Conservation (phyloP, 2,797 vertebrate species). For the Pseudochaenichthys georgianus region DNA sequence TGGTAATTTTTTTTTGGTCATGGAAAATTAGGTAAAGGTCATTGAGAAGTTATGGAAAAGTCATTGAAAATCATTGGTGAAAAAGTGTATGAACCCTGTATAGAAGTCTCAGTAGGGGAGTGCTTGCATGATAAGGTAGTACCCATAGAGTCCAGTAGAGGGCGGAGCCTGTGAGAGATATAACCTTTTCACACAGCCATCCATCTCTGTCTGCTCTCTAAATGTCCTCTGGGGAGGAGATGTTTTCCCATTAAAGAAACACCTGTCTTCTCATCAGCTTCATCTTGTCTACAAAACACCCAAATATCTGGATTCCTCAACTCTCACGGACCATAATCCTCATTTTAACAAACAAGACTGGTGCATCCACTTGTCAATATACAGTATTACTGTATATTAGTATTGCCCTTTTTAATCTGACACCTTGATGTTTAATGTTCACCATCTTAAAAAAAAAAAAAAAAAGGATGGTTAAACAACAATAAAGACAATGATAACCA, state of each 20-base stretch:
- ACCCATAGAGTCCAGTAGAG: too few relatives aligned
- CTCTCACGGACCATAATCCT: neutral
- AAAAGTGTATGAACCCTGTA: too few relatives aligned
- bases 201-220: slow-evolving; percentile 9
- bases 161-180: too few relatives aligned
- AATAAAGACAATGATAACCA: neutral
- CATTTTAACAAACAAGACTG: neutral
- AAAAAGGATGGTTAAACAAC: neutral
- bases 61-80: too few relatives aligned
- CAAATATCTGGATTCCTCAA: neutral
- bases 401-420: neutral
- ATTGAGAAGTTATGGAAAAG: too few relatives aligned
- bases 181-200: slow-evolving; percentile 11
- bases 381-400: neutral
- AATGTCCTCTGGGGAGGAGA: neutral
- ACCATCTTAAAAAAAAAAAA: too few relatives aligned
- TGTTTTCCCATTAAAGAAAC: neutral
- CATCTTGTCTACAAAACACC: neutral
- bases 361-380: neutral
- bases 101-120: too few relatives aligned
- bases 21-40: too few relatives aligned
- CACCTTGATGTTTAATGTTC: neutral
- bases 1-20: too few relatives aligned
- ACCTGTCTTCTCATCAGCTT: neutral
- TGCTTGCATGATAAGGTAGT: too few relatives aligned